Evolutionary conservation across 2,888 invertebrate species (phyloP).

Genomic region (Norana najaformis): DNA sequence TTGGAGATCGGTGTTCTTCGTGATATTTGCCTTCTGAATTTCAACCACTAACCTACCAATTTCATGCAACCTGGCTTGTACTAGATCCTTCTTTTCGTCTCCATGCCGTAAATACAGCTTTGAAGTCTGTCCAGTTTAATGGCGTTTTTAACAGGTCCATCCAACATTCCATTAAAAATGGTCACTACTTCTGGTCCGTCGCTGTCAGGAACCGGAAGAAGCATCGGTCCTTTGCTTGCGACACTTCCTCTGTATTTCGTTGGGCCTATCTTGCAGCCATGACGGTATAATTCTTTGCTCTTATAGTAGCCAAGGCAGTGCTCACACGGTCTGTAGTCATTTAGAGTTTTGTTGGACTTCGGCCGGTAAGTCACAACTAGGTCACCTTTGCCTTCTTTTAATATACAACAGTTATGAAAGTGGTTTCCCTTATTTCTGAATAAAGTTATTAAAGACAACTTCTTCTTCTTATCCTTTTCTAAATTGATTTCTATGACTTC

Average conservation of each 20-base stretch:
- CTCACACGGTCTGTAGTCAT: slow-evolving; percentile 27
- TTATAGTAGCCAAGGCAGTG: slow-evolving; percentile 25
- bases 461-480: neutral
- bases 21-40: too few relatives aligned
- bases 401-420: slow-evolving; percentile 27
- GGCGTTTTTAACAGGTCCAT: neutral
- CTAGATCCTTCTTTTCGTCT: neutral
- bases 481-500: neutral
- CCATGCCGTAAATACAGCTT: neutral
- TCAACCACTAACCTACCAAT: neutral
- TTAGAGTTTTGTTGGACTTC: neutral
- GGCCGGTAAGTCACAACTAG: slow-evolving; percentile 30
- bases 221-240: neutral
- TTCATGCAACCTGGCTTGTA: neutral
- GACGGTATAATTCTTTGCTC: neutral
- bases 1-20: too few relatives aligned
- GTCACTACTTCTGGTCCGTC: neutral
- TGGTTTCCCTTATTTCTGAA: slow-evolving; percentile 33
- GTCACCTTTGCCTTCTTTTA: neutral
- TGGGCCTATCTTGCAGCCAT: neutral
- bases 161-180: neutral
- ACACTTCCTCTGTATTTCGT: neutral
- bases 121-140: neutral
- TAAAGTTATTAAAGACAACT: neutral
- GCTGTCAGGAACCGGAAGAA: neutral